These are phyloP conservation scores for Perca schrenkii DNA, from an alignment of 2,113 vertebrate species.

Conservation along the genomic window DNA sequence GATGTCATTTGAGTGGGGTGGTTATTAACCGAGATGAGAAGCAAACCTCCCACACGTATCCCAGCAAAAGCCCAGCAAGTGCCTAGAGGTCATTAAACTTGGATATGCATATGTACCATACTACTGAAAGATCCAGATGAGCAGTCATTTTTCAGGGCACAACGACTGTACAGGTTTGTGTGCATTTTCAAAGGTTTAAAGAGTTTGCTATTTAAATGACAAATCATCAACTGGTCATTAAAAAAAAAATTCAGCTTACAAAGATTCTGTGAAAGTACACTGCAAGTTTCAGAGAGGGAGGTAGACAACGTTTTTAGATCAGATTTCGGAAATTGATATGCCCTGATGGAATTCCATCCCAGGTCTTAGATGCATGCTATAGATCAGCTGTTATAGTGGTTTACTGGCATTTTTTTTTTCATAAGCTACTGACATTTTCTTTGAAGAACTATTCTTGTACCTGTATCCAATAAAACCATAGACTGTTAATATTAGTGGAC, in stretches of 20 bases:
- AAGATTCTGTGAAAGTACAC: neutral
- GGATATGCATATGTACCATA: slow-evolving; percentile 4
- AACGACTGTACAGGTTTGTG: neutral
- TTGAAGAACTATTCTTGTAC: neutral
- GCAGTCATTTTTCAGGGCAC: slow-evolving; percentile 1
- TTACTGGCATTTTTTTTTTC: neutral
- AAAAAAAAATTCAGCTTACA: no score
- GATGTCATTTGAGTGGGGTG: slow-evolving; percentile 54
- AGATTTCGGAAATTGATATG: neutral
- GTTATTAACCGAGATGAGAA: slow-evolving; percentile 62
- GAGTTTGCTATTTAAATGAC: slow-evolving; percentile 21
- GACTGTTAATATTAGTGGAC: no score
- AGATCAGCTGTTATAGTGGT: neutral
- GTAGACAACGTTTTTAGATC: neutral
- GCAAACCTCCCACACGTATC: slow-evolving; percentile 45
- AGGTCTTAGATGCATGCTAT: neutral
- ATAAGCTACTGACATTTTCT: neutral
- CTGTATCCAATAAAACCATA: neutral
- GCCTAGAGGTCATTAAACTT: slow-evolving; percentile 4
- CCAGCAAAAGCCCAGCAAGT: slow-evolving; percentile 22
- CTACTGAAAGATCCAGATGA: slow-evolving; percentile 28
- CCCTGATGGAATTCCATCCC: neutral
- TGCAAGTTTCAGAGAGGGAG: neutral
- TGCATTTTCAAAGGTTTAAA: slow-evolving; percentile 15
- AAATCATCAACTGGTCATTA: slow-evolving; percentile 8